A percentile compares a stretch with the other conserved stretches of the same genome.
These are phyloP conservation scores for Gyrodactylus salaris DNA, from an alignment of 1,140 invertebrate genomes.

Conservation along the genomic window DNA sequence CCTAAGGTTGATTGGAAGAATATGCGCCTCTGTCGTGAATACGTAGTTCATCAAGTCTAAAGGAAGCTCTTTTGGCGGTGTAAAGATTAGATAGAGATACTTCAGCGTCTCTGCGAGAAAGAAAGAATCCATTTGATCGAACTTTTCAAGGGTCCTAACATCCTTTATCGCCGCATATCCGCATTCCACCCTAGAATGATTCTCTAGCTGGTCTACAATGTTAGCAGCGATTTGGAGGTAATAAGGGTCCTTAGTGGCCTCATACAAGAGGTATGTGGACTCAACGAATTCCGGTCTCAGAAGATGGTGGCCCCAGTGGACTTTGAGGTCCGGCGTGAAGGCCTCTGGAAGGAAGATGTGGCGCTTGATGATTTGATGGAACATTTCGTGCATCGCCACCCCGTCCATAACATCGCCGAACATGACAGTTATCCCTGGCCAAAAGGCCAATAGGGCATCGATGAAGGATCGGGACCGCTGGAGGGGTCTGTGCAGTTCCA, in stretches of 20 bases:
- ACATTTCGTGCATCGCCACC: conserved; percentile 52
- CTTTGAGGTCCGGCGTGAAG: conserved; percentile 26
- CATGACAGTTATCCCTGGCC: conserved; percentile 16
- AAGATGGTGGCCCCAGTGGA: conserved; percentile 47
- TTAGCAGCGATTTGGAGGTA: conserved; percentile 66
- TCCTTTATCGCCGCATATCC: conserved; percentile 58
- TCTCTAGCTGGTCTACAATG: conserved; percentile 55
- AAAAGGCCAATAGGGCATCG: conserved; percentile 31
- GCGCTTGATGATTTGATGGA: conserved; percentile 65
- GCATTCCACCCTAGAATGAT: conserved; percentile 57
- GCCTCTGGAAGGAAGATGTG: conserved; percentile 88
- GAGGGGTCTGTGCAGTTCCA: background rate
- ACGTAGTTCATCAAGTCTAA: conserved; percentile 77
- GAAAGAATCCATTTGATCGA: conserved; percentile 57
- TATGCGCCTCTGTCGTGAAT: conserved; percentile 79
- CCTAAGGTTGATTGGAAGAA: conserved; percentile 31
- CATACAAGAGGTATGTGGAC: conserved; percentile 76
- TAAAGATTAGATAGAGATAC: conserved; percentile 69
- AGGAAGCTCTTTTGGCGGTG: conserved; percentile 46
- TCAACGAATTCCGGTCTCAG: conserved; percentile 80
- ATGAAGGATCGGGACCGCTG: conserved; percentile 40
- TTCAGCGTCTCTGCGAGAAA: conserved; percentile 88
- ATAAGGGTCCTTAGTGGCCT: conserved; percentile 66
- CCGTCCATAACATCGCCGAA: conserved; percentile 70
- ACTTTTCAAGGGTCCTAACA: conserved; percentile 2